Conservation (phyloP, 2,113 vertebrate species). For the Neotragus pygmaeus region DNA sequence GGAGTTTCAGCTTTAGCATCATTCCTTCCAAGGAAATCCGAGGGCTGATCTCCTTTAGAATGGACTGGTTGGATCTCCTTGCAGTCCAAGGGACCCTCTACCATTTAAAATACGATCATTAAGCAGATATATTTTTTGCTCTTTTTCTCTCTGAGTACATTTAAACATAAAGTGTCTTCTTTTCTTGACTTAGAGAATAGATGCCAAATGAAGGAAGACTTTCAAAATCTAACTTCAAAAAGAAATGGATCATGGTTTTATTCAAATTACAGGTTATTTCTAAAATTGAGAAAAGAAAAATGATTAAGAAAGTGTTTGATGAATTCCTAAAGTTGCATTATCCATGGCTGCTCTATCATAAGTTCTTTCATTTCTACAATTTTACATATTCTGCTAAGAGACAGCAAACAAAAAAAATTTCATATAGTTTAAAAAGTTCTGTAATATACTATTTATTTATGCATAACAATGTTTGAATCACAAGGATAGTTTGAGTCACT, state of each 20-base stretch:
- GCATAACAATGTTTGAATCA: not conserved
- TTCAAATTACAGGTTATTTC: not conserved
- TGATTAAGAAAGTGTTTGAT: not conserved
- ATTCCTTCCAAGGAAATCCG: too few species aligned
- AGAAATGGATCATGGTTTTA: not conserved
- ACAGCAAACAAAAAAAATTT: not conserved
- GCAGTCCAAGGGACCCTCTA: not conserved
- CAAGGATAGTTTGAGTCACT: not conserved
- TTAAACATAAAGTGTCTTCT: not conserved
- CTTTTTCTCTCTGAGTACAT: not conserved
- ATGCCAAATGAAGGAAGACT: not conserved
- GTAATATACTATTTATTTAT: not conserved
- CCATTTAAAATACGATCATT: not conserved
- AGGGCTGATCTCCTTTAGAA: too few species aligned
- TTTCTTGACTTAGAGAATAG: not conserved
- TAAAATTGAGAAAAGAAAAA: not conserved
- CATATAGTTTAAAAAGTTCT: not conserved
- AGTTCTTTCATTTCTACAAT: not conserved
- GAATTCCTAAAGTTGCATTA: not conserved
- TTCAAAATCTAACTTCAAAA: not conserved
- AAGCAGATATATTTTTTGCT: not conserved
- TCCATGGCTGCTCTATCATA: not conserved
- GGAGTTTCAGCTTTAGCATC: too few species aligned
- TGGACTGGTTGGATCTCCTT: too few species aligned
- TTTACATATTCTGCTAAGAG: not conserved